Evolutionary conservation across 2,888 invertebrate species (phyloP), one percentile per base, ranked within the genome.

Genomic region (Drosophila rubida): DNA sequence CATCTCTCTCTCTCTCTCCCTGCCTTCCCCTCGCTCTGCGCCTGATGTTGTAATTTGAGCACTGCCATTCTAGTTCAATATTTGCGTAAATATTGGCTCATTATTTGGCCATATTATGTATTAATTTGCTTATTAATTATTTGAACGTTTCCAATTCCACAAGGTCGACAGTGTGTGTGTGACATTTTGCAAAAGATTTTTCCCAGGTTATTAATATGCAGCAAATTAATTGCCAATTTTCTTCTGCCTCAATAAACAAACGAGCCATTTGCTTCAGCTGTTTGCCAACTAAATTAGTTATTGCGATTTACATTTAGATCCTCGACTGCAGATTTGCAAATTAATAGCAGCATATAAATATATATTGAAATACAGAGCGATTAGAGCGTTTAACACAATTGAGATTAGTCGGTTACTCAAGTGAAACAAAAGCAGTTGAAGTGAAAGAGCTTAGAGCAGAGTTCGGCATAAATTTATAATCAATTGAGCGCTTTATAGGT

Each of bases 121-220:
- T 79, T 79, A 86, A 84, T 84, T 80, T 80, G 73, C 74, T 75
- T 74, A 86, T 86, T 83, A 81, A 83, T 84, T 86, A 79, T 67
- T 71, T 67, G 37, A 63, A 62, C 59, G 62, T 59, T 62, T 51
- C 64, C 48, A 54, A 65, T 57, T 67, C 30, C 50, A 16, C 6
- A 19, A 51, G 60, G 51, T 59, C 27, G 22, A 11, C 2, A 48
- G 49, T 41, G 58, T 44, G 57, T 19, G 11, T 53, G 46, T 51
- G 72, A 80, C 63, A 68, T 60, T 50, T 51, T 49, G 54, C 59
- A 19, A 16, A 16, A 37, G 45, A 48, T 54, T 49, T 48, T 11
- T 54, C 5, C 4, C 32, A 1, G 41, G 45, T 49, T 65, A 67
- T 74, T 74, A 71, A 70, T 74, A 59, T 68, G 46, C 46, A 16